phyloP scores from a whole-genome alignment of 2,113 vertebrate genomes.

The Elanoides forficatus region DNA sequence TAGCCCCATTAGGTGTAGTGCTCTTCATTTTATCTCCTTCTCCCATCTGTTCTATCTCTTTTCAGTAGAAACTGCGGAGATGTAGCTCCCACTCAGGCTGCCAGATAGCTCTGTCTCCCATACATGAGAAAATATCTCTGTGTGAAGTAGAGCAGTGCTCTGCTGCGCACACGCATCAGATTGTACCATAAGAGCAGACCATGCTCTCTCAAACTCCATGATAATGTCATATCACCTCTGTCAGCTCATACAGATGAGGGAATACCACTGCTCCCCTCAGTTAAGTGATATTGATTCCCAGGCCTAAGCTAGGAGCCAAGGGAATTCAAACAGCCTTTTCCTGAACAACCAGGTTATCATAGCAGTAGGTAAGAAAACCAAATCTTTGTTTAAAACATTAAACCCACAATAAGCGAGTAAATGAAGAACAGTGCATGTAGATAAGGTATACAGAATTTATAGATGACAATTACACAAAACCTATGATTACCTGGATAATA shows the following conservation, averaged over 20 bases:
- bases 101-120: not conserved
- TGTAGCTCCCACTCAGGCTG: conserved; percentile 8
- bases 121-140: not conserved
- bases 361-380: not conserved
- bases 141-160: not conserved
- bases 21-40: conserved; percentile 19
- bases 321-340: not conserved
- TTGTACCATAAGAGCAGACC: not conserved
- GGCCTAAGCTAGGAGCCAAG: not conserved
- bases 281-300: not conserved
- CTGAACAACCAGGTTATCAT: not conserved
- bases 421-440: not conserved
- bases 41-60: conserved; percentile 48
- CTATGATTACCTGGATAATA: not conserved
- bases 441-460: not conserved
- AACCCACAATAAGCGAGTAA: not conserved
- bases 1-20: not conserved
- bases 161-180: not conserved
- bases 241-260: not conserved
- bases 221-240: not conserved
- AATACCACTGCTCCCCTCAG: not conserved
- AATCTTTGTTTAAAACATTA: not conserved
- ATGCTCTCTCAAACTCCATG: not conserved
- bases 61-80: not conserved
- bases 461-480: not conserved